Conservation (phyloP, 1,140 invertebrate species). For the Probaryconus sp. region DNA sequence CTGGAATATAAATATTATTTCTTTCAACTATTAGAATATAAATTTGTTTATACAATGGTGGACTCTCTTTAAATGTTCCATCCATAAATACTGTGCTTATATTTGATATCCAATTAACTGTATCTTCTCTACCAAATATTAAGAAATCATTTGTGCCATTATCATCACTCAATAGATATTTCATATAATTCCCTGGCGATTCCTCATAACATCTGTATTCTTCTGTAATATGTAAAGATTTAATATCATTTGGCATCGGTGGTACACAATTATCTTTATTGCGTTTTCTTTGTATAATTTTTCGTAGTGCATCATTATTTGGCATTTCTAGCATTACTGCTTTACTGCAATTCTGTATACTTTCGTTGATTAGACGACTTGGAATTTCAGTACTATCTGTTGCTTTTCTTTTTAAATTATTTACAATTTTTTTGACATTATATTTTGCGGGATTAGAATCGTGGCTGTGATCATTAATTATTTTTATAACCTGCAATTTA, state of each 20-base stretch:
- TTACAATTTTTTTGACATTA: not conserved
- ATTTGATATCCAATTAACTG: not conserved
- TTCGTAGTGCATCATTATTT: conserved; percentile 8
- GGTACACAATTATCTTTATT: conserved; percentile 2
- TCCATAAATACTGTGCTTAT: conserved; percentile 5
- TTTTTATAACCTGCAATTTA: too few relatives aligned
- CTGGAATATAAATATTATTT: not conserved
- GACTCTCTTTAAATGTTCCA: conserved; percentile 24
- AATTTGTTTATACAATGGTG: conserved; percentile 4
- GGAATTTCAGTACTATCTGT: conserved; percentile 5
- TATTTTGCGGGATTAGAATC: not conserved
- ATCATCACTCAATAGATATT: not conserved
- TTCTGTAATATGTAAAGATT: conserved; percentile 6
- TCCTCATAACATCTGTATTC: not conserved
- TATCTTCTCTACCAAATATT: conserved; percentile 19
- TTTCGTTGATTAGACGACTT: conserved; percentile 1
- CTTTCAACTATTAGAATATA: conserved; percentile 8
- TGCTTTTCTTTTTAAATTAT: conserved; percentile 10
- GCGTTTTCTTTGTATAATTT: conserved; percentile 8
- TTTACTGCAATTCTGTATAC: not conserved
- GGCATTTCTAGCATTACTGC: not conserved
- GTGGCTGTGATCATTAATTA: too few relatives aligned
- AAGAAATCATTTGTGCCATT: not conserved
- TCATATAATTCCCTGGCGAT: not conserved
- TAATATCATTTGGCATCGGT: not conserved